Evolutionary conservation across 2,888 invertebrate species (phyloP).

Genomic region (Gisinianus flammeolus): DNA sequence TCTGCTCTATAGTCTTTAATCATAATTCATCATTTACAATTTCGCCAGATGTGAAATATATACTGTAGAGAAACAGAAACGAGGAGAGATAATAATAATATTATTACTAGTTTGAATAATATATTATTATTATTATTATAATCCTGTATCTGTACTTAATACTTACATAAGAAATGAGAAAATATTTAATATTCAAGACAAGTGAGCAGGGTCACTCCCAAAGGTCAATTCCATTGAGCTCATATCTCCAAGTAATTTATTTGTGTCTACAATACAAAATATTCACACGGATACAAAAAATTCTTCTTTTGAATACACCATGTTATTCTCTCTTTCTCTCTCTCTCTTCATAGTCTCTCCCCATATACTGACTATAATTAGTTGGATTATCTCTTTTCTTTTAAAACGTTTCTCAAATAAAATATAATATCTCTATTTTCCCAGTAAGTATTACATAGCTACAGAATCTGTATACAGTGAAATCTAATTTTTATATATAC

Average conservation of each 20-base stretch:
- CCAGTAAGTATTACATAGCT: no score
- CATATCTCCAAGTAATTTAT: slow-evolving; percentile 37
- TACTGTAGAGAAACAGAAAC: neutral
- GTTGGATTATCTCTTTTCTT: neutral
- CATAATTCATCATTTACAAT: neutral
- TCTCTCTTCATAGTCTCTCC: no score
- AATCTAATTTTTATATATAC: no score
- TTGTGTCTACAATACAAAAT: slow-evolving; percentile 44
- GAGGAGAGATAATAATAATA: neutral
- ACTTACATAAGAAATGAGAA: neutral
- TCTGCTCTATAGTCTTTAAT: neutral
- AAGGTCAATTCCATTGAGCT: slow-evolving; percentile 37
- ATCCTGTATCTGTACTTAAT: no score
- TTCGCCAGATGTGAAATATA: neutral
- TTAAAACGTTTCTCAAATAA: neutral
- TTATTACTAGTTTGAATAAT: neutral
- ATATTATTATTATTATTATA: neutral
- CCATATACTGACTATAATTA: neutral
- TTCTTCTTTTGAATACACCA: neutral
- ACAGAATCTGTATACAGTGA: no score
- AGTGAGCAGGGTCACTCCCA: slow-evolving; percentile 39
- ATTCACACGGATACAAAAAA: slow-evolving; percentile 18
- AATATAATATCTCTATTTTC: neutral
- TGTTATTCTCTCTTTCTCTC: neutral
- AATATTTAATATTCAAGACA: slow-evolving; percentile 22